Evolutionary conservation across 2,797 vertebrate genomes (phyloP).

Genomic region (Loriculus beryllinus): DNA sequence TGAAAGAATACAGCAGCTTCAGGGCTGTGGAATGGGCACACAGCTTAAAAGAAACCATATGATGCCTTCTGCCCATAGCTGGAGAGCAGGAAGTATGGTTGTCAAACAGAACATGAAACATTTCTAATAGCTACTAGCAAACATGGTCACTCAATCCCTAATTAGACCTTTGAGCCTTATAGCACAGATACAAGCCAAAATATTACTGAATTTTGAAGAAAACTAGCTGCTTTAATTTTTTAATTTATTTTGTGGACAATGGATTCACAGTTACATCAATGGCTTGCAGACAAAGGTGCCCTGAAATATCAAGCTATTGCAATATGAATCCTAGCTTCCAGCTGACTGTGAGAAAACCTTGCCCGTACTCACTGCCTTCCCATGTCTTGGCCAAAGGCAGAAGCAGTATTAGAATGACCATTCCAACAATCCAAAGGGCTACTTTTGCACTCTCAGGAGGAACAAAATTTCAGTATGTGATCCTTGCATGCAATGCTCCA

Average conservation of each 20-base stretch:
- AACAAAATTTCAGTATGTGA: background rate
- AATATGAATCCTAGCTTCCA: background rate
- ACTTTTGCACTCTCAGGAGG: background rate
- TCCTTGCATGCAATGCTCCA: fast-evolving
- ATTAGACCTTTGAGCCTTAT: background rate
- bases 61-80: background rate
- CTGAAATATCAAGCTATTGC: background rate
- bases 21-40: background rate
- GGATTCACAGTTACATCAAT: background rate
- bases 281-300: background rate
- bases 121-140: background rate
- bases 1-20: background rate
- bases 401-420: background rate
- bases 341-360: background rate
- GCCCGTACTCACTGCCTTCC: background rate
- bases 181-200: background rate
- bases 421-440: background rate
- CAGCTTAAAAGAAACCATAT: fast-evolving
- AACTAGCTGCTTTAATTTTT: background rate
- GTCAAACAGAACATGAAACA: background rate
- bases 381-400: background rate
- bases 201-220: background rate
- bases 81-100: background rate
- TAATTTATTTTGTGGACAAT: background rate
- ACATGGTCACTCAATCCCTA: background rate